Conservation (phyloP, 2,797 vertebrate genomes). For the Macropodus opercularis region DNA sequence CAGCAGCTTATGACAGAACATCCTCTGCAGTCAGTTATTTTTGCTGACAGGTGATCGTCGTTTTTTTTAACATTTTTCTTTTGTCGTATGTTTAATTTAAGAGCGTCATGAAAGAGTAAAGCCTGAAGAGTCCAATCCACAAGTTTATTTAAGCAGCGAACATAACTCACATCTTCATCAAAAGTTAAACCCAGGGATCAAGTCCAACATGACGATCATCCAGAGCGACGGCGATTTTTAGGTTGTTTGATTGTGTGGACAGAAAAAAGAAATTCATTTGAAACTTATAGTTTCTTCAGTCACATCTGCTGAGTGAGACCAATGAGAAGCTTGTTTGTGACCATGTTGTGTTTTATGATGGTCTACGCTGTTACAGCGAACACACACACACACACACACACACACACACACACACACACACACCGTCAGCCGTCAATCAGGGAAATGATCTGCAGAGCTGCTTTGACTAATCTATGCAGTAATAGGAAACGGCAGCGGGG, state of each 20-base stretch:
- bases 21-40: too few species aligned
- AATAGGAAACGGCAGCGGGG: slow-evolving; percentile 49
- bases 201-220: neutral
- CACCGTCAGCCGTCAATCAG: slow-evolving; percentile 29
- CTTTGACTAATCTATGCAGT: slow-evolving; percentile 53
- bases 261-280: neutral
- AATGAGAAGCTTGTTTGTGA: neutral
- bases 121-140: neutral
- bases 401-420: slow-evolving; percentile 11
- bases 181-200: neutral
- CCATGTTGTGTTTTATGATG: neutral
- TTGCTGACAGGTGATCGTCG: neutral
- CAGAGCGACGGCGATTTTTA: neutral
- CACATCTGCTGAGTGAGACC: neutral
- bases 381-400: neutral
- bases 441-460: slow-evolving; percentile 51
- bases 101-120: neutral
- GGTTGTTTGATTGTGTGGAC: neutral
- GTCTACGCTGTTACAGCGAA: neutral
- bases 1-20: too few species aligned
- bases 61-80: neutral
- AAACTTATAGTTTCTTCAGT: neutral
- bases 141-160: neutral
- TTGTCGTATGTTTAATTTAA: slow-evolving; percentile 7
- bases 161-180: neutral